A percentile compares a stretch with the other conserved stretches of the same genome.
Conservation (phyloP, 2,797 vertebrate species). For the Chrysolophus pictus region DNA sequence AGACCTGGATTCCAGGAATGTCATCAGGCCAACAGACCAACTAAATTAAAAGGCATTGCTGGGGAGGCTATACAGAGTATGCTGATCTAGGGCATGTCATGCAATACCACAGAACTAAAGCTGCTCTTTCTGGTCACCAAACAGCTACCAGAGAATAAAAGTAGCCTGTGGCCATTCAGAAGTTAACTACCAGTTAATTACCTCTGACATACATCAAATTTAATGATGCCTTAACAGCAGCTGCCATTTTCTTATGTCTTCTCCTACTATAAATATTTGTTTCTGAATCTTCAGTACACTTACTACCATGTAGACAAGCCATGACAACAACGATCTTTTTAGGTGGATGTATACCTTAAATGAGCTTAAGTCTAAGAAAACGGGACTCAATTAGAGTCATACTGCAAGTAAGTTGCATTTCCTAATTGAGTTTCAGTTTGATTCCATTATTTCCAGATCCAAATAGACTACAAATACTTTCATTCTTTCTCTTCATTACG, state of each 20-base stretch:
- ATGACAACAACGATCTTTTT: background rate
- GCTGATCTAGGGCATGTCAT: background rate
- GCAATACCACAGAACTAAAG: background rate
- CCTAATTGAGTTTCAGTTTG: background rate
- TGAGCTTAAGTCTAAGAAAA: background rate
- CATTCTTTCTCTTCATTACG: background rate
- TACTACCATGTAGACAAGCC: background rate
- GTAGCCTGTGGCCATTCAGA: background rate
- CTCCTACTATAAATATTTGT: background rate
- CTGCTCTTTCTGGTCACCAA: background rate
- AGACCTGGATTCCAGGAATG: background rate
- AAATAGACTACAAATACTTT: background rate
- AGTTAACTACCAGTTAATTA: background rate
- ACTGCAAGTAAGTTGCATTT: background rate
- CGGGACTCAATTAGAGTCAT: background rate
- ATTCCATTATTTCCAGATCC: background rate
- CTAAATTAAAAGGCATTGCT: background rate
- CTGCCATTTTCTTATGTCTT: background rate
- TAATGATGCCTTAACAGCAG: background rate
- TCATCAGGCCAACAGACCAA: background rate
- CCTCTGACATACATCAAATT: background rate
- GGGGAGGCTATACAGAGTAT: background rate
- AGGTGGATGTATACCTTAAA: background rate
- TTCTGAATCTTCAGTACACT: background rate
- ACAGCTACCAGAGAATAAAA: background rate